Base-by-base conservation (phyloP, 2,113 vertebrate genomes). In the Phalacrocorax pelagicus region DNA sequence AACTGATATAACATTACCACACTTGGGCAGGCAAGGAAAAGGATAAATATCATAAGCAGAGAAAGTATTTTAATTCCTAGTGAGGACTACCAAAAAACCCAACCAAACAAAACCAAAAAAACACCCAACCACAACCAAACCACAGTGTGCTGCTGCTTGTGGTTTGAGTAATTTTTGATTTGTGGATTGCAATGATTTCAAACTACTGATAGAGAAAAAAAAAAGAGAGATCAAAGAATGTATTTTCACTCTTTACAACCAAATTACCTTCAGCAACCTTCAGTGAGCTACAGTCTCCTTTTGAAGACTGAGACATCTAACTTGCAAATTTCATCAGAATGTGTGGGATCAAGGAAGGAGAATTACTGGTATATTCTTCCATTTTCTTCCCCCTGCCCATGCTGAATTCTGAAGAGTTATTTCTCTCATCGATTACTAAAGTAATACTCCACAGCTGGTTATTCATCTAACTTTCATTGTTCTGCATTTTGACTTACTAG, bases 271-370 rank as follows among this genome's bases (percentile, higher is more conserved):
- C 69, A 83, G 36, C 15, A 57, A 23, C 32, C 49, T 92, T 81
- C 61, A 77, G 38, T 70, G 61, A 75, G 38, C 69, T 86, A 66
- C 51, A 75, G 65, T 70, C 62, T 95, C 44, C 81, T 93, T 95
- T 88, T 92, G 75, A 96, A 94, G 89, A 69, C 51, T 29, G 30
- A 88, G 79, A 58, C 70, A 90, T 88, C 83, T 89, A 95, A 95
- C n/a, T 85, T 82, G 65, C 46, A 95, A 92, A 95, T 94, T 92
- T 88, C 46, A 66, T 38, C 22, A 63, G 46, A 77, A 69, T 23
- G 18, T 42, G 38, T 62, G 46, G 67, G 75, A 92, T 77, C 54
- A 71, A 91, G 63, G 58, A 80, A 85, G 15, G 12, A 66, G 62
- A 96, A 91, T 88, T 90, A 94, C 18, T 61, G 65, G 40, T 42